Evolutionary conservation across 2,888 invertebrate species (phyloP), one percentile per base, ranked within the genome.

Genomic region (Noctua pronuba): DNA sequence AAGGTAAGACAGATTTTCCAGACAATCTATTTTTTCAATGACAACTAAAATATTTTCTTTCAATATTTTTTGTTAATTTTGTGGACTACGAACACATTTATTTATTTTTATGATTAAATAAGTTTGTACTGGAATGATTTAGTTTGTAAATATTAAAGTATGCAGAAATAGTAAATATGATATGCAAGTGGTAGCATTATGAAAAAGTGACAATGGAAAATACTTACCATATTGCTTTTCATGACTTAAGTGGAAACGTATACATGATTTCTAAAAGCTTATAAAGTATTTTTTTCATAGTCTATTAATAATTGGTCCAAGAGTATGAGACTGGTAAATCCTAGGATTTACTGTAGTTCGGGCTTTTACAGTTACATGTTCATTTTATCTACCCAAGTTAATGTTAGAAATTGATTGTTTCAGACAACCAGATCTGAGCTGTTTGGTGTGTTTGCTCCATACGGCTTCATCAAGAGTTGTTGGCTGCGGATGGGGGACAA

Each of bases 391-490:
- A 64, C 16, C 4, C 21, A 58, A 41, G 16, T 8, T 65, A 38
- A 79, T 46, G 4, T 46, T 38, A 11, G 16, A 38, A 18, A 58
- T 58, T 38, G 35, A 68, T 82, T 77, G 41, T 96, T 95, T 13
- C 90, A 97, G 97, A 97, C 97, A 44, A 96, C 97, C 5, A 93
- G 97, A 79, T 94, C 94, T 80, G 97, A 97, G 87, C 89, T 97
- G 24, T 94, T 95, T 89, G 96, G 95, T 75, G 90, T 97, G n/a
- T 97, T 97, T 91, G 95, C 97, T 52, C 95, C 93, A 46, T 97
- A 97, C 91, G 97, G 97, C n/a, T 95, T 96, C 80, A 95, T 97
- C 73, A 97, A 97, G 87, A 96, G 96, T 86, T 97, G 97, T 86
- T 97, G 96, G 94, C 85, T 97, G 66, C 93, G 95, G 86, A 96